Percentiles rank a stretch among this genome's conserved stretches.
Evolutionary conservation across 2,888 invertebrate species (phyloP).

Genomic region (Oscheius onirici): DNA sequence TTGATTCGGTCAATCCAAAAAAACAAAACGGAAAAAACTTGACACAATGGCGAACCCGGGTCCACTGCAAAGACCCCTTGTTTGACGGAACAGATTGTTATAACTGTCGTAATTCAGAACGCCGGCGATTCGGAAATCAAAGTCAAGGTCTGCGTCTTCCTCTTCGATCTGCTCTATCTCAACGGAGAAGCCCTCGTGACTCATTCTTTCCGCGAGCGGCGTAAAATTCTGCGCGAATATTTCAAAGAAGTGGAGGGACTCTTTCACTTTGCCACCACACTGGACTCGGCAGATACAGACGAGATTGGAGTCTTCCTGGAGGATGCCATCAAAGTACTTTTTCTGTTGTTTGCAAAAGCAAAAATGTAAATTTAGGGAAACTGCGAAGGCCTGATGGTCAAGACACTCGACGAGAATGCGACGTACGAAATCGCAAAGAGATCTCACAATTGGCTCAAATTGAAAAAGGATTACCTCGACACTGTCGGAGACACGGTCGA

Average conservation of each 20-base stretch:
- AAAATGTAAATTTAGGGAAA: slow-evolving; percentile 77
- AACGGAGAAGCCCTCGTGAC: slow-evolving; percentile 87
- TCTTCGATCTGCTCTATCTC: slow-evolving; percentile 92
- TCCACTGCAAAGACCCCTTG: no score
- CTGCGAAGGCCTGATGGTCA: slow-evolving; percentile 99
- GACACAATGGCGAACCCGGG: no score
- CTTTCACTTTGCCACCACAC: slow-evolving; percentile 86
- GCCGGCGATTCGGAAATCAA: slow-evolving; percentile 82
- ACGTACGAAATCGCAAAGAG: slow-evolving; percentile 96
- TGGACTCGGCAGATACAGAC: slow-evolving; percentile 86
- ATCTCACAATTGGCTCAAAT: slow-evolving; percentile 90
- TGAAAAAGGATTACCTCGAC: slow-evolving; percentile 85
- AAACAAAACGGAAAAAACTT: no score
- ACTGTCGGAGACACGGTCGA: slow-evolving; percentile 96
- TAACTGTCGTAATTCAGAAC: no score
- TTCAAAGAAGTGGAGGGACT: slow-evolving; percentile 77
- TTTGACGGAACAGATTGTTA: no score
- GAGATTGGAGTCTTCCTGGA: slow-evolving; percentile 93
- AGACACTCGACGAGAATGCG: slow-evolving; percentile 87
- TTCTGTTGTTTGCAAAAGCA: neutral
- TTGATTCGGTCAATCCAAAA: no score
- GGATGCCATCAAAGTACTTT: slow-evolving; percentile 81
- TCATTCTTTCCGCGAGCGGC: slow-evolving; percentile 81
- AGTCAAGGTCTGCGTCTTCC: slow-evolving; percentile 91
- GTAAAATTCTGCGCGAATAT: slow-evolving; percentile 73